Conservation (phyloP, 1,140 invertebrate genomes). For the Trichoplusia ni region DNA sequence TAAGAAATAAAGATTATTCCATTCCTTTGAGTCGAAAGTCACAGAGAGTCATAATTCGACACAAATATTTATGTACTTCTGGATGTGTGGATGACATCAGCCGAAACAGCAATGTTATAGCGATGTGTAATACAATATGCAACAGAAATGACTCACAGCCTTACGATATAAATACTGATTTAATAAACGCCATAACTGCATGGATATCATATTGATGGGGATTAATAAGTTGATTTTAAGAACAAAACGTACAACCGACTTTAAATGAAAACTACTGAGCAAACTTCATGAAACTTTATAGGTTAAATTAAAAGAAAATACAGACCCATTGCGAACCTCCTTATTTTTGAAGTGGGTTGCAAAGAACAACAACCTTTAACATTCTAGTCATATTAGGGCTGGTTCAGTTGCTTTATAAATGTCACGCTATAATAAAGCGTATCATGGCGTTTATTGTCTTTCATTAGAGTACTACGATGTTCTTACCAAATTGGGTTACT, state of each 20-base stretch:
- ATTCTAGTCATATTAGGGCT: too few species aligned
- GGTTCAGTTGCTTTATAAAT: neutral
- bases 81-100: constrained; percentile 42
- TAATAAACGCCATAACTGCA: neutral
- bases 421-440: neutral
- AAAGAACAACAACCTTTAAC: too few species aligned
- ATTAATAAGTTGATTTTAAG: too few species aligned
- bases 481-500: constrained; percentile 19
- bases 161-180: constrained; percentile 25
- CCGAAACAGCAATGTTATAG: constrained; percentile 31
- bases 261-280: too few species aligned
- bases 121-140: constrained; percentile 57
- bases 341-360: too few species aligned
- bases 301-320: too few species aligned
- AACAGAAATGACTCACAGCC: constrained; percentile 46
- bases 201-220: constrained; percentile 1
- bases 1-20: neutral
- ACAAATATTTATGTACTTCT: neutral
- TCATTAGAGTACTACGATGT: neutral
- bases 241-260: too few species aligned
- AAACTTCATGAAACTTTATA: too few species aligned
- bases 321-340: too few species aligned
- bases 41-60: constrained; percentile 20
- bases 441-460: constrained; percentile 7
- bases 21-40: neutral